Base-by-base conservation (phyloP, 35 echinoderm and acorn worm genomes). In the Apostichopus japonicus region DNA sequence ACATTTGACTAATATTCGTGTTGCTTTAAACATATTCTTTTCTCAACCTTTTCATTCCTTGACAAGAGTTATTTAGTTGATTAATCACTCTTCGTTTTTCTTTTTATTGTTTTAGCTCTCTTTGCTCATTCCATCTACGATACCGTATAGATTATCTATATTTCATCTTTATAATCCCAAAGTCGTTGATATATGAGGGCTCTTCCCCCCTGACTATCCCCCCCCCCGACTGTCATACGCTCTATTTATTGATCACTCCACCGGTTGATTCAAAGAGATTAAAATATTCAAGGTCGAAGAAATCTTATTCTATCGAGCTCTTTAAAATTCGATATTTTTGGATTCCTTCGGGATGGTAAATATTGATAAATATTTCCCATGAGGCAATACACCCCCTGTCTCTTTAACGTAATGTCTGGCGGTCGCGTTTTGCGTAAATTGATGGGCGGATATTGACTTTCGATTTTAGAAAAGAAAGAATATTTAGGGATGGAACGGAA, bases 381-480 rank as follows among this genome's bases (percentile, higher is more conserved):
- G 54, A 84, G 81, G 56, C 56, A 55, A 57, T 84, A 24, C 15
- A 14, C 53, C 57, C 56, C 57, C 17, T 75, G 71, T 23, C 81
- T 84, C 81, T 17, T 75, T 19, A 23, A 14, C 7, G 15, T 75
- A 75, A 44, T 44, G 71, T 75, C 71, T 75, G 71, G n/a, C 17
- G 71, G 71, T 19, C 71, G 71, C 71, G 14, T 44, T 7, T 21
- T 75, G 17, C 17, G 17, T 75, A 21, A 21, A 19, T 75, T 57
- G 81, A 84, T 84, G 81, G 54, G 54, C 53, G 81, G 71, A 22
- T 58, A 84, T 84, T 84, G 81, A 84, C 81, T 55, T 84, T 22
- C 54, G 54, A 24, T 44, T 44, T 84, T 54, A 59, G 81, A n/a
- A 10, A 58, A 16, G 56, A 84, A 84, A n/a, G 13, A 59, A 13